Base-by-base conservation (phyloP, 2,888 invertebrate species). In the Apotomis turbidana region DNA sequence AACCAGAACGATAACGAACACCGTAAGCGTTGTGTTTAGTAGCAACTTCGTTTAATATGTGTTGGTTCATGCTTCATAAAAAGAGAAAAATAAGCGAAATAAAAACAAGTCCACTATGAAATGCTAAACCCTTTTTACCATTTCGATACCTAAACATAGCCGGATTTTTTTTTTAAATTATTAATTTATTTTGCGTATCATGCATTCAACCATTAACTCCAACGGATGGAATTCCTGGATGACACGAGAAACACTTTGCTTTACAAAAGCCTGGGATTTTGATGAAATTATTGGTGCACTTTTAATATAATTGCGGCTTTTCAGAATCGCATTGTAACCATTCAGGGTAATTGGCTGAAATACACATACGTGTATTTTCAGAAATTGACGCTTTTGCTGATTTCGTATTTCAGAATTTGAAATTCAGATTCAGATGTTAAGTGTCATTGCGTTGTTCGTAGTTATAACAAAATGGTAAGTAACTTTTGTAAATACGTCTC, bases 161-260 rank as follows among this genome's bases (percentile, higher is more conserved):
- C 41, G 5, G 6, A n/a, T n/a, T n/a, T n/a, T n/a, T n/a, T n/a
- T n/a, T n/a, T n/a, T n/a, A n/a, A n/a, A n/a, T n/a, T n/a, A n/a
- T n/a, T n/a, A n/a, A n/a, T n/a, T n/a, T n/a, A n/a, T n/a, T 79
- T 71, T 58, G 61, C 70, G 71, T 55, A 62, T 64, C 79, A 41
- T 6, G 27, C 78, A 80, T 76, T 68, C 75, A 76, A 75, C 73
- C 76, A 78, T 77, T 75, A 78, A 78, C 73, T 71, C 74, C 71
- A 78, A 74, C 76, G 73, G 52, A 78, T 49, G 68, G 68, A 74
- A 78, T 72, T 62, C 59, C 68, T n/a, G 51, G 57, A 62, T 46
- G 46, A 54, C 66, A 60, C 27, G n/a, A 27, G 51, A 55, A 71
- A 44, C 13, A 41, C 59, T 72, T 72, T 15, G 62, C 46, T 68